A percentile compares a stretch with the other conserved stretches of the same genome.
These are phyloP conservation scores for Trachurus trachurus DNA, from an alignment of 2,797 vertebrate species.

Conservation along the genomic window DNA sequence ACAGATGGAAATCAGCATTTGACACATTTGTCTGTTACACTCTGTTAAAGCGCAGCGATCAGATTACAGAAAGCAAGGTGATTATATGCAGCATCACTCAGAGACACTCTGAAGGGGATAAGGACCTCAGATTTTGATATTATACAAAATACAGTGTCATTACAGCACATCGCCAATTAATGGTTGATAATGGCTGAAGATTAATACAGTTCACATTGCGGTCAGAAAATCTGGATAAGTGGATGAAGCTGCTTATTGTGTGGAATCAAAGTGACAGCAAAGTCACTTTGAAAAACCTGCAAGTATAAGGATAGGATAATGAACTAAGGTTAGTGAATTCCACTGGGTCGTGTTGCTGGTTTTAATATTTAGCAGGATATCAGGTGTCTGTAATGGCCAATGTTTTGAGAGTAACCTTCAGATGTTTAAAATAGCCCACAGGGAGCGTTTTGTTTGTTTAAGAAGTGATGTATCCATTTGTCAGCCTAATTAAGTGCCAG, in stretches of 20 bases:
- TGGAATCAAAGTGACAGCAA: conserved; percentile 15
- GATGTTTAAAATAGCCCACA: conserved; percentile 49
- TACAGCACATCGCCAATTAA: conserved; percentile 42
- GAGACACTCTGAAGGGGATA: conserved; percentile 30
- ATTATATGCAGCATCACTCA: conserved; percentile 45
- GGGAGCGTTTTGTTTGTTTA: conserved; percentile 56
- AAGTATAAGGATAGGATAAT: neutral
- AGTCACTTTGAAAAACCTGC: conserved; percentile 52
- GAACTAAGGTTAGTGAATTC: conserved; percentile 6
- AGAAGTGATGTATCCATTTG: conserved; percentile 47
- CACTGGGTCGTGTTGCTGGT: neutral
- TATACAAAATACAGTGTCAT: conserved; percentile 31
- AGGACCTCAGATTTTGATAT: conserved; percentile 22
- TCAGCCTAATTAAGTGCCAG: conserved; percentile 67
- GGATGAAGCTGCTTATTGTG: conserved; percentile 17
- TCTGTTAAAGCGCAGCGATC: conserved; percentile 47
- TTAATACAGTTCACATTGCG: conserved; percentile 31
- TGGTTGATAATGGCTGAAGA: conserved; percentile 43
- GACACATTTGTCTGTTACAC: conserved; percentile 55
- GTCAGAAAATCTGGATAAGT: conserved; percentile 9
- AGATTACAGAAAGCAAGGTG: conserved; percentile 53
- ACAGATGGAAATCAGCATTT: conserved; percentile 58
- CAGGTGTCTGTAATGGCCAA: conserved; percentile 19
- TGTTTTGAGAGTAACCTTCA: conserved; percentile 51
- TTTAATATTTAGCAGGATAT: conserved; percentile 32